phyloP scores from a whole-genome alignment of 1,140 invertebrate genomes.

The Diorhabda elongata region DNA sequence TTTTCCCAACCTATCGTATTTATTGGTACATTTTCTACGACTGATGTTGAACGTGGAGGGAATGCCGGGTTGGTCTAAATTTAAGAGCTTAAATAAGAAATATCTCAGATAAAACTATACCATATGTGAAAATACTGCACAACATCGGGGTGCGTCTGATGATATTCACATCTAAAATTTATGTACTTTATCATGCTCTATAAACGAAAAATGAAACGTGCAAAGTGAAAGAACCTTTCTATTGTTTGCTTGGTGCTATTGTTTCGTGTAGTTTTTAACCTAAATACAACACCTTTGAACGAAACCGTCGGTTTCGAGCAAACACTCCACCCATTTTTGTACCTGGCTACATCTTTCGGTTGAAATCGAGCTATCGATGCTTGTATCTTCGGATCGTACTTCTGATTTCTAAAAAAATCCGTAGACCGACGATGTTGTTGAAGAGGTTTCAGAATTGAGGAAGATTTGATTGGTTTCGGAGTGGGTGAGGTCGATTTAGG shows the following conservation, averaged over 20 bases:
- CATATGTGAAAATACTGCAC: too few species aligned
- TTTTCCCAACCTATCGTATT: too few species aligned
- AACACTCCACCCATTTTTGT: conserved; percentile 51
- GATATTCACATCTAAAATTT: too few species aligned
- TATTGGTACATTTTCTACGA: too few species aligned
- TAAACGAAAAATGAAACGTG: too few species aligned
- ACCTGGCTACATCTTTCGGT: conserved; percentile 50
- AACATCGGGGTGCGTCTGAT: too few species aligned
- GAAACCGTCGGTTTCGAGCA: conserved; percentile 59
- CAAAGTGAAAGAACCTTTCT: conserved; percentile 3
- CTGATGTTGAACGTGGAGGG: too few species aligned
- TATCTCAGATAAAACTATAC: too few species aligned
- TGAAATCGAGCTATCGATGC: conserved; percentile 72
- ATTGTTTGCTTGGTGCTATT: conserved; percentile 8
- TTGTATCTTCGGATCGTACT: conserved; percentile 70
- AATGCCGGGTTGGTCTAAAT: too few species aligned
- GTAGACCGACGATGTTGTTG: conserved; percentile 34
- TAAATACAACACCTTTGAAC: conserved; percentile 64
- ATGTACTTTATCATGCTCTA: too few species aligned
- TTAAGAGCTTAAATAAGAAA: too few species aligned
- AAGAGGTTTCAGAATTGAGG: conserved; percentile 61
- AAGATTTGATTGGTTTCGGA: conserved; percentile 39
- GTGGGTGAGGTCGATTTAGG: conserved; percentile 49
- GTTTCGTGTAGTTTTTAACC: conserved; percentile 19
- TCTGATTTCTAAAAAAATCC: conserved; percentile 51